Percentiles rank a stretch among this genome's conserved stretches.
These are phyloP conservation scores for Rostratula benghalensis DNA, from an alignment of 2,113 vertebrate genomes.

Conservation along the genomic window DNA sequence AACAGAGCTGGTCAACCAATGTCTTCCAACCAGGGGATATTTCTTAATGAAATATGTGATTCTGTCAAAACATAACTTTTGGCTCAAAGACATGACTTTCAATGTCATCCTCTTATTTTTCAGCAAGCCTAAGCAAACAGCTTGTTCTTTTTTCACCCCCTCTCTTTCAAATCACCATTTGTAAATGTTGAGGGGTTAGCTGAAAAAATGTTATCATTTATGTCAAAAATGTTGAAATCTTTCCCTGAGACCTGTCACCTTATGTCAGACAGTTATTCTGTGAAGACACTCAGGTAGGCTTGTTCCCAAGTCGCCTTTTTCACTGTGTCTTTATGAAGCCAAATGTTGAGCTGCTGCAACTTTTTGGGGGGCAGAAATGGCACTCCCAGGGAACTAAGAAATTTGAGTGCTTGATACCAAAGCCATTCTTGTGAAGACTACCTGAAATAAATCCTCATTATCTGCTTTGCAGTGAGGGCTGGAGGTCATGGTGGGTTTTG, in stretches of 20 bases:
- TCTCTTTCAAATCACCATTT: neutral
- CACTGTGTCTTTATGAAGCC: neutral
- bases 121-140: neutral
- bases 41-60: neutral
- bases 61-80: neutral
- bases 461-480: neutral
- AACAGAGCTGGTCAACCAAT: fast-evolving
- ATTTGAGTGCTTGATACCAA: neutral
- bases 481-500: neutral
- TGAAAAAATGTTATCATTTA: neutral
- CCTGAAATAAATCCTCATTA: neutral
- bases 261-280: neutral
- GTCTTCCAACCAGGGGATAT: neutral
- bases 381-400: neutral
- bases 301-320: neutral
- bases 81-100: neutral
- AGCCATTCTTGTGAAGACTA: neutral
- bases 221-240: neutral
- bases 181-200: neutral
- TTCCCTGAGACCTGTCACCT: neutral
- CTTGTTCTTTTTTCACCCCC: neutral
- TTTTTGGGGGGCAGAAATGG: neutral
- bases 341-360: neutral
- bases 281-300: neutral
- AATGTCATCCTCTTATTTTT: neutral